phyloP scores from a whole-genome alignment of 2,888 invertebrate species.

The Blomia tropicalis region DNA sequence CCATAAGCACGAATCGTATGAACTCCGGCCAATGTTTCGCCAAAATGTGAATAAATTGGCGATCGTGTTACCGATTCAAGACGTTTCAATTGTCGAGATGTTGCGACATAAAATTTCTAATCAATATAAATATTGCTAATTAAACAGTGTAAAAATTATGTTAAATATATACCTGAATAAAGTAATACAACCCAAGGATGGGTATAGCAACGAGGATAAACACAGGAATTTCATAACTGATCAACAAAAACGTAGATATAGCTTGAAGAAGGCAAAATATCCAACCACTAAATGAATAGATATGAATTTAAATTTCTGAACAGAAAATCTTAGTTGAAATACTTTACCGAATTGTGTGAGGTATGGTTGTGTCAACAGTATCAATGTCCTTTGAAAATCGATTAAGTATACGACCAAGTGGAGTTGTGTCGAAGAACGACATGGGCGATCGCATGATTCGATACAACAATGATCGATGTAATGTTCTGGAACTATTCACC shows the following conservation, averaged over 20 bases:
- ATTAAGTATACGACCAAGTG: conserved; percentile 50
- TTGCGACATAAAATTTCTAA: conserved; percentile 69
- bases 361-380: conserved; percentile 48
- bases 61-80: conserved; percentile 69
- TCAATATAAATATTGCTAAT: no score
- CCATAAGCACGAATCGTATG: conserved; percentile 70
- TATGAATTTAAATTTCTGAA: background rate
- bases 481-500: background rate
- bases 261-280: background rate
- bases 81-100: conserved; percentile 81
- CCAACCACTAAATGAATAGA: background rate
- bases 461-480: conserved; percentile 20
- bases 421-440: conserved; percentile 61
- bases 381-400: conserved; percentile 53
- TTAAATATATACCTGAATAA: conserved; percentile 32
- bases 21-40: conserved; percentile 65
- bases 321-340: background rate
- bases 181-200: conserved; percentile 33
- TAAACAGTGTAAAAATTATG: background rate
- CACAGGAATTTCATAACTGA: conserved; percentile 32
- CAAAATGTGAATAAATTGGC: conserved; percentile 28
- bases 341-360: conserved; percentile 39
- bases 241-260: background rate
- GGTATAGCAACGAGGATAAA: conserved; percentile 35
- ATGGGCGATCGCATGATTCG: conserved; percentile 36